Conservation (phyloP, 2,797 vertebrate species). For the Tangara arthus region DNA sequence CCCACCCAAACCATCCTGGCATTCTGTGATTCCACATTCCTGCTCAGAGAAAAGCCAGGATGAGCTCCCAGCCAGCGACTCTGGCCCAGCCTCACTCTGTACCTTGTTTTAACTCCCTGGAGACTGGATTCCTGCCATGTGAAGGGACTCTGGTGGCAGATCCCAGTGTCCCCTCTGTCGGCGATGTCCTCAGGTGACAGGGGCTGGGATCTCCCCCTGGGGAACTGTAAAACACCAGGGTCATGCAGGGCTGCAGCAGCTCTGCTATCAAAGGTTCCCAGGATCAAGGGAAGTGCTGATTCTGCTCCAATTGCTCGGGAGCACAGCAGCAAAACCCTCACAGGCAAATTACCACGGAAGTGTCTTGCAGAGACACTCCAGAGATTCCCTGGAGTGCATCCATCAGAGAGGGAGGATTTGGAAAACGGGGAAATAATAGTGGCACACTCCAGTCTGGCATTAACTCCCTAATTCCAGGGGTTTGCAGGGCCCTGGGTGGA, state of each 20-base stretch:
- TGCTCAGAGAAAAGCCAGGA: background rate
- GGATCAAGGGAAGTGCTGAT: background rate
- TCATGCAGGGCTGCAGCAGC: background rate
- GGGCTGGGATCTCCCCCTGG: background rate
- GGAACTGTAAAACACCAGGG: background rate
- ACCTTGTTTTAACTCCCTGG: background rate
- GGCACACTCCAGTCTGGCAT: background rate
- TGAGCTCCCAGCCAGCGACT: accelerated
- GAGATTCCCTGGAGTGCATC: slow-evolving; percentile 3
- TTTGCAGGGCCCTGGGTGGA: background rate
- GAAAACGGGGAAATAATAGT: background rate
- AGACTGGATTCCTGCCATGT: accelerated
- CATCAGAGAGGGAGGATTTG: background rate
- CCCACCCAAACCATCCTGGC: background rate
- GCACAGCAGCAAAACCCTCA: background rate
- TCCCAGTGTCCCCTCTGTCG: background rate
- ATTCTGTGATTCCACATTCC: background rate
- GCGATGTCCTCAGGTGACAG: background rate
- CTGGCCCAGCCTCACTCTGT: background rate
- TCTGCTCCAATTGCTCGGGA: background rate
- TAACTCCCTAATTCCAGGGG: background rate
- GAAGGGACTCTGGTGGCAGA: background rate
- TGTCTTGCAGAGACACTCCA: background rate
- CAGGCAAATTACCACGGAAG: background rate
- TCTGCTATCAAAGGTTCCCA: background rate